Conservation (phyloP, 2,797 vertebrate genomes). For the Nasua narica region DNA sequence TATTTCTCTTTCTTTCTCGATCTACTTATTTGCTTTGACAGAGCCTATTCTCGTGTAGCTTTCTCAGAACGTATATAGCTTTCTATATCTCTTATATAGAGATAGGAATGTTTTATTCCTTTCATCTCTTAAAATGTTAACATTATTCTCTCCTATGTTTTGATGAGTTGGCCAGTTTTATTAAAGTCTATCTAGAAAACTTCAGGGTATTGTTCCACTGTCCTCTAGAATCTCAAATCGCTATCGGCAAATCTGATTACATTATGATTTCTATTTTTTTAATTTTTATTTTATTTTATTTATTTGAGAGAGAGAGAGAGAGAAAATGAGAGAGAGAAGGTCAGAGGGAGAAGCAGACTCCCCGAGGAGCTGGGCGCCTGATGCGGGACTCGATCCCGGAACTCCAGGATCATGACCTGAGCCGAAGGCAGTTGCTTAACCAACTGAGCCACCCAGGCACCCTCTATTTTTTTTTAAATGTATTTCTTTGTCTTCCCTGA, state of each 20-base stretch:
- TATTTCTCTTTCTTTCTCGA: background rate
- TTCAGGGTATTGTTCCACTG: background rate
- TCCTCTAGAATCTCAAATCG: background rate
- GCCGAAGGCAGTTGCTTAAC: too few relatives aligned
- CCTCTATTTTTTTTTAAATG: background rate
- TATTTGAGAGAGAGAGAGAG: too few relatives aligned
- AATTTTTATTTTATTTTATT: too few relatives aligned
- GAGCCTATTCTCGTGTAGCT: background rate
- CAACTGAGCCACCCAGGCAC: too few relatives aligned
- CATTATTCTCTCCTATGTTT: background rate
- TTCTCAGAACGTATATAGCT: background rate
- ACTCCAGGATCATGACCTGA: too few relatives aligned
- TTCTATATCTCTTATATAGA: too few relatives aligned
- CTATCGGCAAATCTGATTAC: background rate
- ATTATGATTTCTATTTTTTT: background rate
- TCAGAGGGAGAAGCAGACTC: too few relatives aligned
- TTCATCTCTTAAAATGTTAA: background rate
- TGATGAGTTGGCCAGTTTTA: background rate
- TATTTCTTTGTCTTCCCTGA: background rate
- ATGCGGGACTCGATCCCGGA: too few relatives aligned
- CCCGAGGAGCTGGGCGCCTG: too few relatives aligned
- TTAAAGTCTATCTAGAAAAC: background rate
- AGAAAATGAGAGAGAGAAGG: too few relatives aligned
- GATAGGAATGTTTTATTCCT: background rate
- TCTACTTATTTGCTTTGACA: background rate